Evolutionary conservation across 2,797 vertebrate species (phyloP), one percentile per base, ranked within the genome.

Genomic region (Sebastes steindachneri): DNA sequence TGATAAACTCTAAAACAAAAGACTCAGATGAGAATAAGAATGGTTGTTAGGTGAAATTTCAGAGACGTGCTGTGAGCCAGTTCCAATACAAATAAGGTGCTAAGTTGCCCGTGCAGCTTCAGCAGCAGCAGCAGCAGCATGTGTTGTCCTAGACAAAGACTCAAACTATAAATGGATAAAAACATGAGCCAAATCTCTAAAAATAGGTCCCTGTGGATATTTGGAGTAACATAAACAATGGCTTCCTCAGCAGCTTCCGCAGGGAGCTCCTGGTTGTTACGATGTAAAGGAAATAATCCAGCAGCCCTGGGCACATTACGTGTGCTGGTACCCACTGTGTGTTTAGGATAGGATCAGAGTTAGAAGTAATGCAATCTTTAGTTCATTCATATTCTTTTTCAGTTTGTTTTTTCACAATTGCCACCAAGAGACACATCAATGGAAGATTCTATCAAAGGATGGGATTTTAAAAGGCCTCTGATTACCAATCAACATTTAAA

Each of bases 141-240:
- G 68, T 5, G 57, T 55, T 54, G 4, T 72, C 55, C 55, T 54
- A 78, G 73, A 80, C 75, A 79, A 86, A 88, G 66, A 66, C 51
- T 60, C 68, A 48, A 86, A 88, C 87, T 90, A 92, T 93, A 93
- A 92, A 92, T 92, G 92, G 90, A 88, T 73, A 83, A 86, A 86
- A 82, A 82, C 77, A 67, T 14, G n/a, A 85, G 73, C 35, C 51
- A 70, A 67, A 35, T 23, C 9, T 83, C 88, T 89, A 90, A 86
- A 93, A 90, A 93, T 91, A 92, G 82, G 7, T 66, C 29, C 14
- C 51, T 60, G 79, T 79, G 85, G 82, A 78, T 85, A 82, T 92
- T 77, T 86, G 54, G 48, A 84, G 84, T 2, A 82, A 88, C 78
- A 78, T 80, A 90, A 91, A 91, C 85, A 93, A 86, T 59, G 75